A percentile compares a stretch with the other conserved stretches of the same genome.
These are phyloP conservation scores for Pangasianodon hypophthalmus DNA, from an alignment of 2,113 vertebrate genomes.

Conservation along the genomic window DNA sequence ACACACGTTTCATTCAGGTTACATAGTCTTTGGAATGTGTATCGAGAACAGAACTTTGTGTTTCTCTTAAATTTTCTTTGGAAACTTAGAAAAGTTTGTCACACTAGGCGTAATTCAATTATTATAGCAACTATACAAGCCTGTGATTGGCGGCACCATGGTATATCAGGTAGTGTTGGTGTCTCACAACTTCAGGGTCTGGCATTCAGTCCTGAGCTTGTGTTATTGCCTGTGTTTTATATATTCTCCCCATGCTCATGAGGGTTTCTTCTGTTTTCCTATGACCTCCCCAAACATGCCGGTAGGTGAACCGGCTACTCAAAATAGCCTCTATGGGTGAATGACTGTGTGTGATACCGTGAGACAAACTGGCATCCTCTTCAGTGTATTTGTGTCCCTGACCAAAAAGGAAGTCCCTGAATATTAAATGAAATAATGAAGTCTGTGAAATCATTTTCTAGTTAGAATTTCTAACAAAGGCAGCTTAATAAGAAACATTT, in stretches of 20 bases:
- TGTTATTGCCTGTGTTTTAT: not conserved
- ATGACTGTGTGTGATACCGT: not conserved
- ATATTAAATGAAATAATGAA: not conserved
- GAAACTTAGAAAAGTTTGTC: not conserved
- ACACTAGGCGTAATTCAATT: not conserved
- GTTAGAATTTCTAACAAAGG: not conserved
- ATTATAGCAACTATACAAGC: not conserved
- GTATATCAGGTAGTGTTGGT: not conserved
- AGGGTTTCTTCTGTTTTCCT: not conserved
- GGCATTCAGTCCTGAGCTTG: not conserved
- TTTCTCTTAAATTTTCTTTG: not conserved
- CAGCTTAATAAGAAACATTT: not conserved
- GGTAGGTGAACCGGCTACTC: not conserved
- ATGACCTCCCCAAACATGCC: not conserved
- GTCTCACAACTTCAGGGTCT: not conserved
- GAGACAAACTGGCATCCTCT: not conserved
- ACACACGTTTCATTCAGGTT: slow-evolving; percentile 2
- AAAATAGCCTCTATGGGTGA: not conserved
- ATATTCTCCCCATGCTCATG: not conserved
- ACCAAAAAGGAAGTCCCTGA: not conserved
- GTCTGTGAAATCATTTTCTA: not conserved
- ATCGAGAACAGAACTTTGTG: not conserved
- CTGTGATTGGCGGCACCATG: not conserved
- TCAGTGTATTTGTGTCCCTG: not conserved
- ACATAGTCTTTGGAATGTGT: not conserved